A percentile compares a stretch with the other conserved stretches of the same genome.
These are phyloP conservation scores for Catostylus mosaicus DNA, from an alignment of 30 jellyfish, hydroid and myxozoan species.

Conservation along the genomic window DNA sequence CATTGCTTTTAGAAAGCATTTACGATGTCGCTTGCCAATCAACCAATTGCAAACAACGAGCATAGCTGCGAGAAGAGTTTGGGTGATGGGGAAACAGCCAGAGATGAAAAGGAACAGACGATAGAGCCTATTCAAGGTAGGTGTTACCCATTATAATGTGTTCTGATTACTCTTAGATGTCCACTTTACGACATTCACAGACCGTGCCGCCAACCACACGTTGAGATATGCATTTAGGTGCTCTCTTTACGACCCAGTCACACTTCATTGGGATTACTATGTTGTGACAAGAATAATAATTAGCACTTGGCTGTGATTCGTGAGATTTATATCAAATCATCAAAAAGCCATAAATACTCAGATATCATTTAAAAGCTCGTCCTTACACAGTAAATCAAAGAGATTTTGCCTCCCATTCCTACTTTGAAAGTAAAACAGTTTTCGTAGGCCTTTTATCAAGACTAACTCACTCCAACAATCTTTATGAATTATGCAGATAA, in stretches of 20 bases:
- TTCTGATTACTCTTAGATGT: conserved; percentile 34
- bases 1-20: neutral
- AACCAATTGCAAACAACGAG: conserved; percentile 48
- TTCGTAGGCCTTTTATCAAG: too few relatives aligned
- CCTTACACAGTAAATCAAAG: too few relatives aligned
- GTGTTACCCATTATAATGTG: conserved; percentile 37
- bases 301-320: conserved; percentile 62
- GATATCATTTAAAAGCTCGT: neutral
- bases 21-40: conserved; percentile 67
- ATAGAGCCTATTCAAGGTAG: conserved; percentile 71
- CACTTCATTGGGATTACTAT: conserved; percentile 73
- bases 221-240: conserved; percentile 46
- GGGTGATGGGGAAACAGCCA: conserved; percentile 51
- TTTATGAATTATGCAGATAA: too few relatives aligned
- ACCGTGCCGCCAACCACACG: conserved; percentile 74
- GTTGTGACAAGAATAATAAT: conserved; percentile 71
- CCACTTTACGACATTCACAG: conserved; percentile 55
- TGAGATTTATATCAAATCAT: conserved; percentile 49
- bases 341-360: conserved; percentile 16
- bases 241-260: conserved; percentile 45
- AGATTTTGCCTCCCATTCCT: too few relatives aligned
- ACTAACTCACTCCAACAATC: too few relatives aligned
- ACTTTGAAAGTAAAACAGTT: too few relatives aligned
- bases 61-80: conserved; percentile 60
- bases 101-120: conserved; percentile 74